A percentile compares a stretch with the other conserved stretches of the same genome.
Conservation (phyloP, 2,888 invertebrate genomes). For the Dione juno region DNA sequence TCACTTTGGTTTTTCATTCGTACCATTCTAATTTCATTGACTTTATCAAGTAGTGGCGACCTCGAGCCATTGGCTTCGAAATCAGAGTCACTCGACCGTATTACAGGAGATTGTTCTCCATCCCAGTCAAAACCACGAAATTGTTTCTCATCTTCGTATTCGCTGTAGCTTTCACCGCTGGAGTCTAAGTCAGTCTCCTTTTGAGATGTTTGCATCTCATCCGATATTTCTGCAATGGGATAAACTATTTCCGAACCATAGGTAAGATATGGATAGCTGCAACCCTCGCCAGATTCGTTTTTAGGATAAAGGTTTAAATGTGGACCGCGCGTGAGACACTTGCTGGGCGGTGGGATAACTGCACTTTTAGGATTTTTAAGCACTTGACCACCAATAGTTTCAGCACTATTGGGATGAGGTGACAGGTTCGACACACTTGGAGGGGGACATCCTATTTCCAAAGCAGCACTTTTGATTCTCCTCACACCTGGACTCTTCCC, state of each 20-base stretch:
- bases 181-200: constrained; percentile 85
- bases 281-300: constrained; percentile 87
- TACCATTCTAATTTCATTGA: constrained; percentile 73
- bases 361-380: constrained; percentile 86
- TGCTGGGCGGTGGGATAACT: constrained; percentile 87
- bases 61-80: constrained; percentile 88
- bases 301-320: constrained; percentile 87
- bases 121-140: constrained; percentile 81
- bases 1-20: constrained; percentile 69
- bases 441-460: constrained; percentile 88
- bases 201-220: constrained; percentile 88
- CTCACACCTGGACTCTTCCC: constrained; percentile 86
- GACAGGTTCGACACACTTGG: constrained; percentile 88
- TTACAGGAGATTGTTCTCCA: constrained; percentile 73
- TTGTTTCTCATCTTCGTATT: constrained; percentile 85
- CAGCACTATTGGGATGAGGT: constrained; percentile 92
- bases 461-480: constrained; percentile 87
- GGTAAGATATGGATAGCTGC: constrained; percentile 87
- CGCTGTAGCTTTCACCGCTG: constrained; percentile 84
- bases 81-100: constrained; percentile 85
- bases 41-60: constrained; percentile 86
- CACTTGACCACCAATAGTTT: constrained; percentile 88
- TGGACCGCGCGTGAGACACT: constrained; percentile 87
- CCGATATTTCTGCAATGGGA: constrained; percentile 93
- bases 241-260: constrained; percentile 91